A percentile compares a stretch with the other conserved stretches of the same genome.
Conservation (phyloP, 2,888 invertebrate genomes). For the Mimas tiliae region DNA sequence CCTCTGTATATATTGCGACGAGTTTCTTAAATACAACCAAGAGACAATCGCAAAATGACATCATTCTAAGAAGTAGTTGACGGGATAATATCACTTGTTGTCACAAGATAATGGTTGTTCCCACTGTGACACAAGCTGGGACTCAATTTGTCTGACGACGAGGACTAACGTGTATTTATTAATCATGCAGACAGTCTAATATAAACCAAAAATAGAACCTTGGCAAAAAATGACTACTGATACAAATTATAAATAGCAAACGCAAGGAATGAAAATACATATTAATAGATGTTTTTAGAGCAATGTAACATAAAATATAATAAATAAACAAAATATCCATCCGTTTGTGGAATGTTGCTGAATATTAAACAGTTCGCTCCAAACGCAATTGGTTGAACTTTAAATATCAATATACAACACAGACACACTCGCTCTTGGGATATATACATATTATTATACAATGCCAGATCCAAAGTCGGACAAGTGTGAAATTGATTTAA, state of each 20-base stretch:
- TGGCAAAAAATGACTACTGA: too few relatives aligned
- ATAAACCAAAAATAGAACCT: too few relatives aligned
- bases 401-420: conserved; percentile 15
- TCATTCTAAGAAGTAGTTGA: too few relatives aligned
- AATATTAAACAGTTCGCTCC: conserved; percentile 10
- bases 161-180: too few relatives aligned
- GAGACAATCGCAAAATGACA: too few relatives aligned
- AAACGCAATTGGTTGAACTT: conserved; percentile 13
- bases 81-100: too few relatives aligned
- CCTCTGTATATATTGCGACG: too few relatives aligned
- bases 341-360: conserved; percentile 11
- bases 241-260: background rate
- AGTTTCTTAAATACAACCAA: too few relatives aligned
- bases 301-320: background rate
- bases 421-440: background rate
- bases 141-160: too few relatives aligned
- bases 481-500: background rate
- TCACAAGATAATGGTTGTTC: too few relatives aligned
- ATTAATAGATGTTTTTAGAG: background rate
- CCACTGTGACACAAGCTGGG: too few relatives aligned
- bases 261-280: background rate
- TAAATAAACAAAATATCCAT: background rate
- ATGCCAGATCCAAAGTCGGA: background rate
- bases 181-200: too few relatives aligned
- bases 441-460: background rate